These are phyloP conservation scores for Muraenolepis orangiensis DNA, from an alignment of 2,797 vertebrate genomes.

Conservation along the genomic window DNA sequence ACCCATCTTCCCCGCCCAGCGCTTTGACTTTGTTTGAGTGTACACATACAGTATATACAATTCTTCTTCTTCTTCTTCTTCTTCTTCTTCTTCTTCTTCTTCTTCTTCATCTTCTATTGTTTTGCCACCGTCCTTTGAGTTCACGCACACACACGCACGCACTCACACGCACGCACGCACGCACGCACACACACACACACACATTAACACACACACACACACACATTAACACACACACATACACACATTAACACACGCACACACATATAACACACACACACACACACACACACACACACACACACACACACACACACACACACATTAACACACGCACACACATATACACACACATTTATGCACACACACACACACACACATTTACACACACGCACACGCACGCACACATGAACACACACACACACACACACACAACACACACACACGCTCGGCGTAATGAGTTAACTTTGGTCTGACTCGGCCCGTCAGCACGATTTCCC, in stretches of 20 bases:
- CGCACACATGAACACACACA: constrained; percentile 12
- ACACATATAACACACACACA: constrained; percentile 22
- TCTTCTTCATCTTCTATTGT: background rate
- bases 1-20: constrained; percentile 18
- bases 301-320: too few species aligned
- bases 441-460: constrained; percentile 24
- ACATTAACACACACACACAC: constrained; percentile 24
- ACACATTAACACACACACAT: constrained; percentile 11
- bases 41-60: background rate
- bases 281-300: constrained; percentile 20
- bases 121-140: background rate
- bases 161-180: too few species aligned
- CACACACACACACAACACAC: constrained; percentile 26
- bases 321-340: constrained; percentile 13
- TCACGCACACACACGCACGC: constrained; percentile 20
- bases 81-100: background rate
- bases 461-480: constrained; percentile 27
- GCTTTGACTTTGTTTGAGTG: background rate
- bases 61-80: background rate
- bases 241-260: too few species aligned
- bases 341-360: constrained; percentile 25
- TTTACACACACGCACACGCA: constrained; percentile 18
- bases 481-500: constrained; percentile 29
- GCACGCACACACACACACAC: constrained; percentile 15
- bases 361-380: too few species aligned